phyloP scores from a whole-genome alignment of 2,888 invertebrate genomes.

The Xestia sexstrigata region DNA sequence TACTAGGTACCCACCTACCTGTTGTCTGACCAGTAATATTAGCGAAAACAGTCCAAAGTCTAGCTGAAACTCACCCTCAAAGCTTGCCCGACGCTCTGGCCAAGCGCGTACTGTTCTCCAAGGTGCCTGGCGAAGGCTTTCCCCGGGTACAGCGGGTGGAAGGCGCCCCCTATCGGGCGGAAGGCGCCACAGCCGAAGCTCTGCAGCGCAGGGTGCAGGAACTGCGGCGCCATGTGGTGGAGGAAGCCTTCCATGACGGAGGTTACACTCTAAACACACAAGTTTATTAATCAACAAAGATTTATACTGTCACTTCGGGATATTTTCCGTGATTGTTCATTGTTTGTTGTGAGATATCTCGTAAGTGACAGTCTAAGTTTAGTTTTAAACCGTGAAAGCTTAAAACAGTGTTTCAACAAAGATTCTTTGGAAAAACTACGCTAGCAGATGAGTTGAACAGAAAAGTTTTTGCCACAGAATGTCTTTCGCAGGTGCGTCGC shows the following conservation, averaged over 20 bases:
- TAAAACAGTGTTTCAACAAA: neutral
- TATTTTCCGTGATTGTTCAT: too few species aligned
- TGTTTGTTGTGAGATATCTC: too few species aligned
- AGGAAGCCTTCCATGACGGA: constrained; percentile 88
- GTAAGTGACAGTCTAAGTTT: too few species aligned
- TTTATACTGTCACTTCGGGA: neutral
- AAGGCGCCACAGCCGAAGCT: constrained; percentile 89
- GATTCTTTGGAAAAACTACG: constrained; percentile 14
- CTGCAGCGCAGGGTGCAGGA: constrained; percentile 89
- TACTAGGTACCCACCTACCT: neutral
- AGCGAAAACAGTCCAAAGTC: neutral
- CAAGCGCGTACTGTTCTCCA: constrained; percentile 88
- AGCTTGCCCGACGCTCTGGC: constrained; percentile 88
- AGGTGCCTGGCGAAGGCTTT: constrained; percentile 89
- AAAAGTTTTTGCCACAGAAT: neutral
- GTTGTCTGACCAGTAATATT: neutral
- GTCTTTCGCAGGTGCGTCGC: constrained; percentile 3
- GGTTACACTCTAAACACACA: constrained; percentile 66
- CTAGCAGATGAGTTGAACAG: constrained; percentile 23
- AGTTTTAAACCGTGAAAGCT: too few species aligned
- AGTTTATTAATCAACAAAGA: neutral
- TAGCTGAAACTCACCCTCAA: constrained; percentile 79
- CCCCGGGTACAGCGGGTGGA: constrained; percentile 88
- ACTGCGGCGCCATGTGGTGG: constrained; percentile 90
- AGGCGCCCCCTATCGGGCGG: constrained; percentile 88